Percentiles rank a stretch among this genome's conserved stretches.
Conservation (phyloP, 2,113 vertebrate genomes). For the Tretioscincus oriximinensis region DNA sequence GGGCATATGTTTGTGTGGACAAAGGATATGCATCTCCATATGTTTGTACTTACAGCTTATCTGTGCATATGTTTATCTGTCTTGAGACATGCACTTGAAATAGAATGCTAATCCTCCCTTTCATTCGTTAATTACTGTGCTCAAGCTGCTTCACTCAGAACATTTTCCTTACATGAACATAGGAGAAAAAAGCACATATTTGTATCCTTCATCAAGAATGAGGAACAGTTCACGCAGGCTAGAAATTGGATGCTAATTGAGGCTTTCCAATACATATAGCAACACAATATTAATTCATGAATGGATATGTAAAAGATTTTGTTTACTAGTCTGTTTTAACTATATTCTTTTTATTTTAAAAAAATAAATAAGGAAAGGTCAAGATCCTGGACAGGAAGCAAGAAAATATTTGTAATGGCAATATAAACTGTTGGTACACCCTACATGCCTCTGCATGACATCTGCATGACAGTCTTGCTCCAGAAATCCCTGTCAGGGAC, state of each 20-base stretch:
- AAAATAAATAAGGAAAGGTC: too few relatives aligned
- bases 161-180: background rate
- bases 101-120: background rate
- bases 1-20: background rate
- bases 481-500: too few relatives aligned
- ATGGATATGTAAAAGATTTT: background rate
- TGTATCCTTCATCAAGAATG: background rate
- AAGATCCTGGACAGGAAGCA: too few relatives aligned
- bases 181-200: too few relatives aligned
- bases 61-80: conserved; percentile 23
- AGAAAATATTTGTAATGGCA: background rate
- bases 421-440: too few relatives aligned
- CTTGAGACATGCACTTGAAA: conserved; percentile 2
- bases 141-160: background rate
- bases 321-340: background rate
- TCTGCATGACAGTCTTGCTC: too few relatives aligned
- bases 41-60: conserved; percentile 11
- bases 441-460: too few relatives aligned
- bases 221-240: background rate
- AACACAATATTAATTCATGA: background rate
- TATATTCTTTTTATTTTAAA: too few relatives aligned
- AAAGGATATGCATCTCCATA: conserved; percentile 4
- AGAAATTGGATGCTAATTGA: background rate
- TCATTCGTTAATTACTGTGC: conserved; percentile 9
- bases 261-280: background rate